Evolutionary conservation across 2,113 vertebrate genomes (phyloP).

Genomic region (Casuarius casuarius): DNA sequence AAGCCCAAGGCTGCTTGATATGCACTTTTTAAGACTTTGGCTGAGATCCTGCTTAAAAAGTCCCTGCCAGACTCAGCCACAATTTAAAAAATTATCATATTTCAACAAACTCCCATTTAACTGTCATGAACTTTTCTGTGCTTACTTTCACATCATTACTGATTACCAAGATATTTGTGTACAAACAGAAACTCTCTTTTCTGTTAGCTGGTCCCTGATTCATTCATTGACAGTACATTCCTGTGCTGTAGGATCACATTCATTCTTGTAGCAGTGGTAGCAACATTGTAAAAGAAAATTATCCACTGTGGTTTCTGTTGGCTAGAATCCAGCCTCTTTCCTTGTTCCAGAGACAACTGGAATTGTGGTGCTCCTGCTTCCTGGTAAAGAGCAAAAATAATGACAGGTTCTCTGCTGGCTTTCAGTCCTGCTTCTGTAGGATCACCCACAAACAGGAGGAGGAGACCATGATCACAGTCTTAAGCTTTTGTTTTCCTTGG

Average conservation of each 20-base stretch:
- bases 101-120: conserved; percentile 10
- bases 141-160: neutral
- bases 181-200: neutral
- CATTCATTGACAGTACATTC: neutral
- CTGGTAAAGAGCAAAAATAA: neutral
- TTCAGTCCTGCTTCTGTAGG: neutral
- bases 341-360: neutral
- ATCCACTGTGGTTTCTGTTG: neutral
- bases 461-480: neutral
- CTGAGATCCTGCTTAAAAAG: conserved; percentile 15
- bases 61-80: neutral
- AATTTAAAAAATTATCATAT: conserved; percentile 3
- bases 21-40: conserved; percentile 20
- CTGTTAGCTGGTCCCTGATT: neutral
- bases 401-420: neutral
- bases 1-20: conserved; percentile 49
- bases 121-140: neutral
- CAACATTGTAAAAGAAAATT: neutral
- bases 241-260: neutral
- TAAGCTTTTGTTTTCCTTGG: neutral
- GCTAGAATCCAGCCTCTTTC: neutral
- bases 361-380: neutral
- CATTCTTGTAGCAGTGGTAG: neutral
- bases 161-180: neutral
- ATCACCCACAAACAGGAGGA: neutral